These are phyloP conservation scores for Criorhina ranunculi DNA, from an alignment of 2,888 invertebrate species.

Conservation along the genomic window DNA sequence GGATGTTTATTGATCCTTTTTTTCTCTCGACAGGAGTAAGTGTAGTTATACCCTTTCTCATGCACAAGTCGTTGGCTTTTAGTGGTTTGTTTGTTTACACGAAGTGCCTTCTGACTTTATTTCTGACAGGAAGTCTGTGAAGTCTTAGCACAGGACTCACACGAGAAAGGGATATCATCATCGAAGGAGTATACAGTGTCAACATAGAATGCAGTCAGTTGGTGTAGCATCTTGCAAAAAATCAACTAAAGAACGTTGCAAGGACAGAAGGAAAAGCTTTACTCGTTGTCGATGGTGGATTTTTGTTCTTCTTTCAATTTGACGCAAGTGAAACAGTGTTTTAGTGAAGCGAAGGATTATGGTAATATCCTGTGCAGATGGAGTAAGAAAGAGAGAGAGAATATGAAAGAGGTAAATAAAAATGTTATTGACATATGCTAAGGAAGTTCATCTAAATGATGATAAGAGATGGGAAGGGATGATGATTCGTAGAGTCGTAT, in stretches of 20 bases:
- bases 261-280: not conserved
- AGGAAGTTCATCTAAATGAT: slow-evolving; percentile 46
- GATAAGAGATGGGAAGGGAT: not conserved
- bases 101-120: slow-evolving; percentile 54
- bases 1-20: slow-evolving; percentile 22
- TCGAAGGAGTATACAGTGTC: slow-evolving; percentile 46
- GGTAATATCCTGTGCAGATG: slow-evolving; percentile 64
- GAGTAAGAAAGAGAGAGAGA: slow-evolving; percentile 12
- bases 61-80: slow-evolving; percentile 72
- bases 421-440: slow-evolving; percentile 68
- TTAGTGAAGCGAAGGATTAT: slow-evolving; percentile 56
- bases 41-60: slow-evolving; percentile 17
- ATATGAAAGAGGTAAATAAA: slow-evolving; percentile 26
- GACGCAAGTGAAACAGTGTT: slow-evolving; percentile 59
- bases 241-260: slow-evolving; percentile 29
- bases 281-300: slow-evolving; percentile 4
- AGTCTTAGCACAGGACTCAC: slow-evolving; percentile 20
- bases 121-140: slow-evolving; percentile 48
- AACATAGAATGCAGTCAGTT: slow-evolving; percentile 61
- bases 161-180: slow-evolving; percentile 60
- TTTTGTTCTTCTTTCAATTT: too few relatives aligned
- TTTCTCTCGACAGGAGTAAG: slow-evolving; percentile 10
- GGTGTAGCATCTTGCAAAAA: slow-evolving; percentile 44
- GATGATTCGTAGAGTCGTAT: too few relatives aligned
- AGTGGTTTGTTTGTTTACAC: slow-evolving; percentile 70